Base-by-base conservation (phyloP, 2,888 invertebrate genomes). In the Drosophila phalerata region DNA sequence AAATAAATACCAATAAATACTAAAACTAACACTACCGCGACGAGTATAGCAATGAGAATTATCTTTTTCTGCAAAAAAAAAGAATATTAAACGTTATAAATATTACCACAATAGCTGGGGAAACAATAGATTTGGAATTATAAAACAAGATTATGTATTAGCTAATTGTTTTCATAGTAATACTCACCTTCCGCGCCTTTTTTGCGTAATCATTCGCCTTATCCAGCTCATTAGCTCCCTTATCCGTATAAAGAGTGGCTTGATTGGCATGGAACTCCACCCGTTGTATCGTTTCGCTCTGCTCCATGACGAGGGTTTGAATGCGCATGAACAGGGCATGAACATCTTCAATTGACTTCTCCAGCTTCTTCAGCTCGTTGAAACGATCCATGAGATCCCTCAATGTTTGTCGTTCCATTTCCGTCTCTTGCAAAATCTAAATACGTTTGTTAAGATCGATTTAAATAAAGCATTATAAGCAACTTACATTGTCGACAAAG, bases 261-360 rank as follows among this genome's bases (percentile, higher is more conserved):
- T 92, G 91, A 49, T 92, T 91, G 11, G 92, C 92, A 80, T 93
- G 92, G 67, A 91, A 92, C 78, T 93, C 93, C 0, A 93, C 92
- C 13, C 92, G 81, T 69, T 92, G 92, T 65, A 93, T 92, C 40
- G 90, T 88, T 67, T 92, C 92, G 68, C 92, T 92, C 88, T 93
- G 93, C 71, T 93, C 93, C 75, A 92, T 84, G 28, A 93, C 92
- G 52, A 93, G 80, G 13, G 91, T 92, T 71, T 92, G 92, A 62
- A 93, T 92, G 55, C 92, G 89, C 76, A 93, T 74, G 71, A 93
- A 93, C 30, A 93, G 77, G 2, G 92, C 92, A 64, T 92, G 92
- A 0, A 93, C 93, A 81, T 93, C 93, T 67, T 91, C 91, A 56
- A 93, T 90, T 11, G 93, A 93, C 67, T 91, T 92, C 62, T 93